These are phyloP conservation scores for Glyphotaelius pellucidus DNA, from an alignment of 2,888 invertebrate species.

Conservation along the genomic window DNA sequence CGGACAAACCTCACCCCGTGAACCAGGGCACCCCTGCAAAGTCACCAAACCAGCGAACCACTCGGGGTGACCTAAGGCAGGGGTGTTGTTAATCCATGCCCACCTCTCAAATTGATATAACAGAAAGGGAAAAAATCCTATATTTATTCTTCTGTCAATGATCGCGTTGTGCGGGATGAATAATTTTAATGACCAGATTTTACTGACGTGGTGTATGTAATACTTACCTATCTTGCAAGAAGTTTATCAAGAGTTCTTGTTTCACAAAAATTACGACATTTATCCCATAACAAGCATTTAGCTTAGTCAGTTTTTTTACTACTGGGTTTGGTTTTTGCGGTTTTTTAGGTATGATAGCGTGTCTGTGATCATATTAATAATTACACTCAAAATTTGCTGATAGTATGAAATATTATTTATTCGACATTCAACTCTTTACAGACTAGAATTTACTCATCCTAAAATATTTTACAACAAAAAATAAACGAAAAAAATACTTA, in stretches of 20 bases:
- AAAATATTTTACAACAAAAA: constrained; percentile 64
- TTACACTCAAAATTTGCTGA: constrained; percentile 51
- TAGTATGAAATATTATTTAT: constrained; percentile 58
- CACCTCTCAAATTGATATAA: no score
- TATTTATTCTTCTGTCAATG: not conserved
- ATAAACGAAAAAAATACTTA: constrained; percentile 61
- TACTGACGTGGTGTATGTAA: no score
- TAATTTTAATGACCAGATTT: not conserved
- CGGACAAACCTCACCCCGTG: no score
- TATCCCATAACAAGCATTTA: not conserved
- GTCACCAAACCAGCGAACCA: no score
- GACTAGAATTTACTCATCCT: constrained; percentile 66
- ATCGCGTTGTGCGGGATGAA: not conserved
- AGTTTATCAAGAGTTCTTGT: not conserved
- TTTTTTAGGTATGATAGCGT: not conserved
- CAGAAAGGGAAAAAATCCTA: no score
- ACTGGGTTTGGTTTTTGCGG: not conserved
- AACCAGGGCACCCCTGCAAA: no score
- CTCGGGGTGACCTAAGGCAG: no score
- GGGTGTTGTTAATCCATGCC: no score
- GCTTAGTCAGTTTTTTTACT: not conserved
- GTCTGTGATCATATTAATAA: constrained; percentile 48
- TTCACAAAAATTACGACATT: not conserved
- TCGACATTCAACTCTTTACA: constrained; percentile 56
- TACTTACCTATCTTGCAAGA: not conserved